phyloP scores from a whole-genome alignment of 2,888 invertebrate genomes.

The Stenotaenia linearis region DNA sequence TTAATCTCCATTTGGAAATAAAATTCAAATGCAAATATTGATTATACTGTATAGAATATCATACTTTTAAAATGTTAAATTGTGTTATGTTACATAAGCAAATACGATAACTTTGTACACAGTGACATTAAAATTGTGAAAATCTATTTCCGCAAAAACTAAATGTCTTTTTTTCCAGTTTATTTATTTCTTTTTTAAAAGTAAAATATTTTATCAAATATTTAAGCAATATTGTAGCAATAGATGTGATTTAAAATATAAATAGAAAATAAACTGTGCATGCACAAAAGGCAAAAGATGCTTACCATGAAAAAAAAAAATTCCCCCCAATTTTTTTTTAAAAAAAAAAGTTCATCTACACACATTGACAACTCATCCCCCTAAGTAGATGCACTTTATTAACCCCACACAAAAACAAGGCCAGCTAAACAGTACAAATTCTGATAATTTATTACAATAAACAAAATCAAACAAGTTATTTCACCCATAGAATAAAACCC shows the following conservation, averaged over 20 bases:
- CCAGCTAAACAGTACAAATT: neutral
- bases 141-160: neutral
- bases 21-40: too few relatives aligned
- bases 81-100: neutral
- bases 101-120: neutral
- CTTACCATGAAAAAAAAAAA: too few relatives aligned
- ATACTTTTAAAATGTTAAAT: neutral
- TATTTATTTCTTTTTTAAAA: too few relatives aligned
- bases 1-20: too few relatives aligned
- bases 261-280: too few relatives aligned
- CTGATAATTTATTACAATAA: neutral
- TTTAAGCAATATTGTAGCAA: too few relatives aligned
- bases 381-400: neutral
- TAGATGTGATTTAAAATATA: too few relatives aligned
- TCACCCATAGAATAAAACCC: neutral
- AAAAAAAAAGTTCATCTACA: neutral
- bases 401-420: neutral
- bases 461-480: neutral
- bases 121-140: neutral
- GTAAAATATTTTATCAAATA: too few relatives aligned
- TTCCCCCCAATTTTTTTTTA: too few relatives aligned
- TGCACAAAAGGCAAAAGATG: too few relatives aligned
- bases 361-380: neutral
- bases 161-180: too few relatives aligned
- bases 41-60: too few relatives aligned